These are phyloP conservation scores for Triplophysa tibetana DNA, from an alignment of 2,113 vertebrate genomes.

Conservation along the genomic window DNA sequence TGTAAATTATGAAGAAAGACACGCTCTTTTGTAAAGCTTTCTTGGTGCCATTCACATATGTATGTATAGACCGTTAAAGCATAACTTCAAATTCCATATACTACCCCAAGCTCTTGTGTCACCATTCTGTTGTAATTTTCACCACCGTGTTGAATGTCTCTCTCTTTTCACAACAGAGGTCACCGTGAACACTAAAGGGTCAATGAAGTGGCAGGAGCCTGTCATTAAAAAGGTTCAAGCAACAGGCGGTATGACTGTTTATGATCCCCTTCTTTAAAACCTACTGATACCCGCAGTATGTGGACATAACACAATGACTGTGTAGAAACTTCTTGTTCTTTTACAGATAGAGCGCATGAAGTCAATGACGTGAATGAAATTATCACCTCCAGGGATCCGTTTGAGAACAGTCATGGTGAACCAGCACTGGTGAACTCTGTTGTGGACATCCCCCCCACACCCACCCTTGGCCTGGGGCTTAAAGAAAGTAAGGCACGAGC, in stretches of 20 bases:
- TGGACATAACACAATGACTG: background rate
- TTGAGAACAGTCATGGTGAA: constrained; percentile 29
- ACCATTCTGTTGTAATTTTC: constrained; percentile 66
- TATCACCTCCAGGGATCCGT: constrained; percentile 54
- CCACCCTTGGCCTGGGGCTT: constrained; percentile 49
- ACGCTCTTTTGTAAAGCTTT: background rate
- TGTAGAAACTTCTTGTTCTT: constrained; percentile 6
- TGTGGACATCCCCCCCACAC: constrained; percentile 49
- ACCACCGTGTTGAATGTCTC: constrained; percentile 69
- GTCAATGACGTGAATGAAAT: constrained; percentile 57
- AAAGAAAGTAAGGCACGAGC: constrained; percentile 54
- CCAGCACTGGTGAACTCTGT: constrained; percentile 55
- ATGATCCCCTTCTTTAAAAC: constrained; percentile 29
- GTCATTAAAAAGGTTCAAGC: constrained; percentile 48
- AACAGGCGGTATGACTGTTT: constrained; percentile 29
- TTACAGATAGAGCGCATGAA: constrained; percentile 11
- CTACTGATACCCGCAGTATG: background rate
- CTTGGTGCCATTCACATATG: background rate
- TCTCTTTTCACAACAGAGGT: constrained; percentile 48
- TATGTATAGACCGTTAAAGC: background rate
- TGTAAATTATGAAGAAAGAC: background rate
- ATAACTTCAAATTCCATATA: constrained; percentile 63
- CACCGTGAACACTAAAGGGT: constrained; percentile 18
- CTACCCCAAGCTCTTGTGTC: constrained; percentile 47
- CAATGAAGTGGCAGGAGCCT: constrained; percentile 47